phyloP scores from a whole-genome alignment of 1,140 invertebrate genomes.

The Pseudomyrmex pallidus region DNA sequence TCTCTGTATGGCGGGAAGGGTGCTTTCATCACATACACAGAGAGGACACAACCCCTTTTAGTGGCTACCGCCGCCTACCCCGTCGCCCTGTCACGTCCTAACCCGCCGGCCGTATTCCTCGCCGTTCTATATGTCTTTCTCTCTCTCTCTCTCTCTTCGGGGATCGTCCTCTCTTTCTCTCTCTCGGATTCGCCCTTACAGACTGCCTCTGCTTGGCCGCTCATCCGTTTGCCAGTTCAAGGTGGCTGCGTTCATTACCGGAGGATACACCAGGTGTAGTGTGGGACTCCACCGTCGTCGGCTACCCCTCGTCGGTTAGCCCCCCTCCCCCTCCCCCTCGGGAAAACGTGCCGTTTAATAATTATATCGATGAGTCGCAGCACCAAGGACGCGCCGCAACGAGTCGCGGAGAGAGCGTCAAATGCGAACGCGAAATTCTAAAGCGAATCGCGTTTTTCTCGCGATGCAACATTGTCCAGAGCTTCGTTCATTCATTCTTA shows the following conservation, averaged over 20 bases:
- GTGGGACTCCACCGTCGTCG: conserved; percentile 58
- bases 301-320: conserved; percentile 12
- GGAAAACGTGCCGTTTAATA: conserved; percentile 43
- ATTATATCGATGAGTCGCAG: conserved; percentile 49
- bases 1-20: conserved; percentile 73
- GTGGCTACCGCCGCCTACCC: conserved; percentile 74
- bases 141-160: neutral
- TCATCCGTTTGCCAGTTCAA: conserved; percentile 85
- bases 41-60: conserved; percentile 82
- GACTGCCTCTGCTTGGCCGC: conserved; percentile 74
- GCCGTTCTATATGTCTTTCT: neutral
- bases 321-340: neutral
- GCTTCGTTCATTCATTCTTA: too few species aligned
- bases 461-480: neutral
- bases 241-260: conserved; percentile 84
- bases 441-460: neutral
- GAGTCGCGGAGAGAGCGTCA: too few species aligned
- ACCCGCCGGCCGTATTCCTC: conserved; percentile 33
- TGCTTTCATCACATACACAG: conserved; percentile 80
- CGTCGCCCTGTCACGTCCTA: conserved; percentile 43
- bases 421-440: conserved; percentile 1
- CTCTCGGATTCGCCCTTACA: conserved; percentile 59
- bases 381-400: neutral
- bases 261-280: conserved; percentile 68
- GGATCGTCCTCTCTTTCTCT: conserved; percentile 56